Evolutionary conservation across 2,113 vertebrate genomes (phyloP).

Genomic region (Embiotoca jacksoni): DNA sequence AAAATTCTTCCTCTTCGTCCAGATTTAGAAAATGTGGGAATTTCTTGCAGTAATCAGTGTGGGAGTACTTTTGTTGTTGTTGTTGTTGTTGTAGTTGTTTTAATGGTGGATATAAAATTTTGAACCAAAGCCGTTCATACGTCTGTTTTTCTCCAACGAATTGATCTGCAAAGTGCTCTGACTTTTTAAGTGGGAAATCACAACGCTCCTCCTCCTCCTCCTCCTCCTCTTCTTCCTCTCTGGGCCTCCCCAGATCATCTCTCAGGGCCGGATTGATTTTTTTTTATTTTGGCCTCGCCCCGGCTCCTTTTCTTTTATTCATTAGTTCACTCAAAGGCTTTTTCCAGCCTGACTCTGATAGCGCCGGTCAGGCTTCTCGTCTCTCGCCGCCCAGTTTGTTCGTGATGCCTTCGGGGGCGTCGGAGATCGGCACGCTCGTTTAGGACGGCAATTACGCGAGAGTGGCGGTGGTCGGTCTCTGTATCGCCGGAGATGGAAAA

Average conservation of each 20-base stretch:
- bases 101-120: neutral
- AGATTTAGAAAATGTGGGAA: no score
- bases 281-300: conserved; percentile 23
- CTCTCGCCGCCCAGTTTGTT: conserved; percentile 53
- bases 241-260: conserved; percentile 35
- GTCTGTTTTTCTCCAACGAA: conserved; percentile 13
- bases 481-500: conserved; percentile 31
- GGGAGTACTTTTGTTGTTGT: neutral
- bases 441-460: conserved; percentile 61
- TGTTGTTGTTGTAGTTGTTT: neutral
- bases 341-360: conserved; percentile 67
- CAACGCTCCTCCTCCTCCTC: conserved; percentile 5
- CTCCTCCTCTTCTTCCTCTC: neutral
- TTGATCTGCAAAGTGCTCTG: conserved; percentile 38
- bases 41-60: neutral
- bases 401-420: conserved; percentile 51
- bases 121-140: neutral
- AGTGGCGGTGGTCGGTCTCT: conserved; percentile 44
- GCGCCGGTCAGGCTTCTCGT: conserved; percentile 64
- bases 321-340: conserved; percentile 58
- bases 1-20: no score
- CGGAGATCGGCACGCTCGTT: conserved; percentile 52
- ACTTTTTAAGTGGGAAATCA: conserved; percentile 27
- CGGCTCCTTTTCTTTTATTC: conserved; percentile 68
- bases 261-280: conserved; percentile 53